phyloP scores from a whole-genome alignment of 1,140 invertebrate genomes.

The Venturia canescens region DNA sequence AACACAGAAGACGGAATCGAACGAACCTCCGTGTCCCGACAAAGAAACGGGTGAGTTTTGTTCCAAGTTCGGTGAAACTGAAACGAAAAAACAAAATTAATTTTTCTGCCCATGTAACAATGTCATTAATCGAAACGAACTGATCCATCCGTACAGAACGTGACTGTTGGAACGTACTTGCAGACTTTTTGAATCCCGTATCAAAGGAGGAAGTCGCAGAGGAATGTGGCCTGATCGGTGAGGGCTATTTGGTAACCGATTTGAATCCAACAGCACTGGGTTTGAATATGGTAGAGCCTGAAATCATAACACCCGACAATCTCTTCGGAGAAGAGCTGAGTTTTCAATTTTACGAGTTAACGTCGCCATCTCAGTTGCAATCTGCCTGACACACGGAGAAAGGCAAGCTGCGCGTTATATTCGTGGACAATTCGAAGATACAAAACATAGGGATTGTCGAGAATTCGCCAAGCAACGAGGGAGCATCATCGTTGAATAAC shows the following conservation, averaged over 20 bases:
- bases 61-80: not conserved
- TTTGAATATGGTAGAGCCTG: slow-evolving; percentile 76
- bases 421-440: slow-evolving; percentile 58
- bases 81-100: slow-evolving; percentile 2
- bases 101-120: not conserved
- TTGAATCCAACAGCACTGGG: slow-evolving; percentile 76
- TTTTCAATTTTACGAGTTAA: slow-evolving; percentile 77
- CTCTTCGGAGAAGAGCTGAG: slow-evolving; percentile 78
- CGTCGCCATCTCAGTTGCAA: slow-evolving; percentile 73
- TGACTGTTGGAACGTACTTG: slow-evolving; percentile 57
- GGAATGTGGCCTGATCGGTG: slow-evolving; percentile 78
- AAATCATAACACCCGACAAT: slow-evolving; percentile 75
- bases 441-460: slow-evolving; percentile 55
- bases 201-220: slow-evolving; percentile 79
- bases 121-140: slow-evolving; percentile 24
- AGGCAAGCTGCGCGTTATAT: slow-evolving; percentile 50
- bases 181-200: slow-evolving; percentile 80
- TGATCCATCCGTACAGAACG: slow-evolving; percentile 46
- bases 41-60: slow-evolving; percentile 69
- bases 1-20: slow-evolving; percentile 56
- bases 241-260: slow-evolving; percentile 78
- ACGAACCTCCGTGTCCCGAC: slow-evolving; percentile 57
- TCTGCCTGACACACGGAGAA: slow-evolving; percentile 71
- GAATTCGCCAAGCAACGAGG: slow-evolving; percentile 30
- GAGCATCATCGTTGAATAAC: not conserved